Evolutionary conservation across 1,140 invertebrate genomes (phyloP), one percentile per base, ranked within the genome.

Genomic region (Achroia grisella): DNA sequence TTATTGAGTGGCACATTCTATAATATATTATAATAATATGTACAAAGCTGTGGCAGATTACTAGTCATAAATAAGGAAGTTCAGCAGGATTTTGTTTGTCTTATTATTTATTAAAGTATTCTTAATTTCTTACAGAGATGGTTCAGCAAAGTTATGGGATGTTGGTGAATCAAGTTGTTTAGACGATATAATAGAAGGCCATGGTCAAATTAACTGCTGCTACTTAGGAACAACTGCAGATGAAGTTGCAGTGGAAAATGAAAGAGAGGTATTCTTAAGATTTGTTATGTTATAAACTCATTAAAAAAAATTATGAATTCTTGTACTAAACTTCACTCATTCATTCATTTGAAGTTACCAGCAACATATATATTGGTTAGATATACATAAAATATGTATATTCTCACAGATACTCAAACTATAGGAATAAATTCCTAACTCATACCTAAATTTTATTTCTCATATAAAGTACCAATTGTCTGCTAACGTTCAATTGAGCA

Each of bases 81-180:
- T n/a, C n/a, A n/a, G n/a, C n/a, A n/a, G n/a, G n/a, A n/a, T n/a
- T n/a, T n/a, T n/a, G n/a, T n/a, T n/a, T n/a, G n/a, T n/a, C n/a
- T n/a, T n/a, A n/a, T n/a, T n/a, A n/a, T n/a, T n/a, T n/a, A n/a
- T n/a, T n/a, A n/a, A n/a, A n/a, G n/a, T n/a, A n/a, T n/a, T n/a
- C n/a, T n/a, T n/a, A n/a, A 2, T 2, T 11, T 34, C 59, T 84
- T 76, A 35, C 42, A 89, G 90, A 61, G 93, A 94, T 88, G 92
- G 92, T 17, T 87, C 87, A 40, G 90, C 89, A 10, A 89, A 89
- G 60, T 71, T 93, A 12, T 94, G 92, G 92, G 90, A 93, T 84
- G 90, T 91, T 74, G 90, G 90, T 29, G 71, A 89, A 72, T 85
- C 89, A 27, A 70, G 68, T 13, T 90, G 89, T 53, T 59, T 93